phyloP scores from a whole-genome alignment of 1,140 invertebrate species.

The Eciton burchellii region DNA sequence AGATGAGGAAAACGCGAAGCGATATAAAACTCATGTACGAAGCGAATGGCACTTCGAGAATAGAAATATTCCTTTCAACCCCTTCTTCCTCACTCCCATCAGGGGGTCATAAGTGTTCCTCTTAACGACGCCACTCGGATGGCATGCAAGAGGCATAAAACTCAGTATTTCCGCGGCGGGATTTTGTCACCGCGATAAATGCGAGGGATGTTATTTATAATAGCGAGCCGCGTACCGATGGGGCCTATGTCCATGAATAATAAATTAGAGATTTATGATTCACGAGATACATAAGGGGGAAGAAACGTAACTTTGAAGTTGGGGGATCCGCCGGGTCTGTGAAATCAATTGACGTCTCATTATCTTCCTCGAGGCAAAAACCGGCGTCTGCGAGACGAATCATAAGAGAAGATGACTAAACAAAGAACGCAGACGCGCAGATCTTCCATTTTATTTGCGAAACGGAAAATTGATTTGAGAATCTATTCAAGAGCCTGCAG shows the following conservation, averaged over 20 bases:
- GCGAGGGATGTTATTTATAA: slow-evolving; percentile 39
- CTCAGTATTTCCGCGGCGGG: slow-evolving; percentile 33
- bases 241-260: slow-evolving; percentile 45
- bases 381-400: background rate
- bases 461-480: too few relatives aligned
- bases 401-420: background rate
- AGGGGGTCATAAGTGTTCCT: slow-evolving; percentile 45
- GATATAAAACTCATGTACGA: slow-evolving; percentile 31
- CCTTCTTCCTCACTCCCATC: too few relatives aligned
- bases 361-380: background rate
- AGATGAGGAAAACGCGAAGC: background rate
- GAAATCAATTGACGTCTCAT: slow-evolving; percentile 27
- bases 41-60: slow-evolving; percentile 45
- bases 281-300: background rate
- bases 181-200: slow-evolving; percentile 48
- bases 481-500: too few relatives aligned
- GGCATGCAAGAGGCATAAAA: slow-evolving; percentile 29
- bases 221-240: too few relatives aligned
- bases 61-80: slow-evolving; percentile 58
- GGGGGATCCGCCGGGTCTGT: slow-evolving; percentile 8
- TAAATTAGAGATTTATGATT: slow-evolving; percentile 25
- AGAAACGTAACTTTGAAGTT: background rate
- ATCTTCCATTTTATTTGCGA: too few relatives aligned
- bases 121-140: slow-evolving; percentile 14
- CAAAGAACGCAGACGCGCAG: too few relatives aligned